Conservation (phyloP, 1,140 invertebrate species). For the Drosophila azteca region DNA sequence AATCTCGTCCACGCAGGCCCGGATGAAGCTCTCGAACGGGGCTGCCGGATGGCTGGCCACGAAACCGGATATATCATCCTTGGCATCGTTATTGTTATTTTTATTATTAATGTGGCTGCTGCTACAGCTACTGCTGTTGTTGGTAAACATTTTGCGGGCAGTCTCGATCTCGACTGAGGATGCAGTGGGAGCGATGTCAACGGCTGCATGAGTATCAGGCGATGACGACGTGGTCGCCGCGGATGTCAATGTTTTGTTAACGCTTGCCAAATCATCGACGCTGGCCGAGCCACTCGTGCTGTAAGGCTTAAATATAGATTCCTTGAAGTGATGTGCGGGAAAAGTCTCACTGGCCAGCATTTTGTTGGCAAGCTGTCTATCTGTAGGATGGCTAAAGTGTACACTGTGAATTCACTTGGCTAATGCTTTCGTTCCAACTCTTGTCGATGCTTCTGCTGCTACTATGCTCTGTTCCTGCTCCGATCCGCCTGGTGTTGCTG, state of each 20-base stretch:
- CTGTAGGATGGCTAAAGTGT: slow-evolving; percentile 32
- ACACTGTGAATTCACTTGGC: slow-evolving; percentile 33
- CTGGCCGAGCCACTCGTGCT: slow-evolving; percentile 32
- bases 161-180: slow-evolving; percentile 45
- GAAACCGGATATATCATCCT: slow-evolving; percentile 54
- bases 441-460: slow-evolving; percentile 1
- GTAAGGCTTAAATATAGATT: slow-evolving; percentile 82
- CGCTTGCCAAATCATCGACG: slow-evolving; percentile 69
- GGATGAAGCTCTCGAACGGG: slow-evolving; percentile 89
- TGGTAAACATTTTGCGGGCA: slow-evolving; percentile 59
- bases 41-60: slow-evolving; percentile 69
- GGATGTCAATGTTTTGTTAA: slow-evolving; percentile 44
- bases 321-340: slow-evolving; percentile 73
- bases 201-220: slow-evolving; percentile 40
- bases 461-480: slow-evolving; percentile 3
- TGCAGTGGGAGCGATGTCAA: too few species aligned
- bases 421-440: slow-evolving; percentile 7
- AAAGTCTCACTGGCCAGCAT: slow-evolving; percentile 80
- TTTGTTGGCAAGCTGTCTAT: slow-evolving; percentile 60
- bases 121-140: slow-evolving; percentile 13
- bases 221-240: slow-evolving; percentile 52
- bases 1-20: slow-evolving; percentile 88
- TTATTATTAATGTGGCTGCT: slow-evolving; percentile 30
- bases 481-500: slow-evolving; percentile 3
- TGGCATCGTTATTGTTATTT: slow-evolving; percentile 33